Base-by-base conservation (phyloP, 2,113 vertebrate genomes). In the Rynchops niger region DNA sequence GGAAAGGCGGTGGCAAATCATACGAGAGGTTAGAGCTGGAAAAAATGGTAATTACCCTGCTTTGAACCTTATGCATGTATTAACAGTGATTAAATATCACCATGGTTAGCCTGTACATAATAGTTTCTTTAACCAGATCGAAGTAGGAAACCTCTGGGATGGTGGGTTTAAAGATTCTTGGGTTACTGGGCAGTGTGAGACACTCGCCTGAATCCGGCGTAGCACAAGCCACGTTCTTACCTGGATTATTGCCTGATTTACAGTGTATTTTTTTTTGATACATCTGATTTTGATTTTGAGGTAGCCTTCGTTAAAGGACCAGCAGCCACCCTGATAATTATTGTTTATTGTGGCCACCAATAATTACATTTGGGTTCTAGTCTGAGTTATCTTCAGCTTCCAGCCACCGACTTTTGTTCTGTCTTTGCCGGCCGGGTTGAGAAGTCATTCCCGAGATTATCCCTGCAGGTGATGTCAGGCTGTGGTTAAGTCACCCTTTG, bases 31-130 rank as follows among this genome's bases (percentile, higher is more conserved):
- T 52, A 22, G 73, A 94, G 82, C 4, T 88, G 87, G 90, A 95
- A 96, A 96, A 96, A 96, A 96, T 66, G 86, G 86, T 82, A 94
- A 97, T 96, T 96, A 61, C 66, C 43, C 84, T 87, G 73, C 93
- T 96, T 95, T 96, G 90, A 97, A 94, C 82, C 62, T 73, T 83
- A 49, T 36, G 70, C 79, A 66, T 96, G 23, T 86, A 96, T 94
- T 96, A 96, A 69, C 43, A 83, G 59, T n/a, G 81, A 74, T 97
- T 91, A 87, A 95, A 91, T 83, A 88, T 86, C 85, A 81, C 67
- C 67, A 36, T 4, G 87, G 93, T 95, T 96, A 96, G 66, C 70
- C 90, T 27, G 73, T 52, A 63, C 72, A 80, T 94, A 95, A 93
- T 42, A 80, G 71, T 70, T 94, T 78, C 80, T 92, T 88, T 95